Evolutionary conservation across 2,113 vertebrate species (phyloP).

Genomic region (Entelurus aequoreus): DNA sequence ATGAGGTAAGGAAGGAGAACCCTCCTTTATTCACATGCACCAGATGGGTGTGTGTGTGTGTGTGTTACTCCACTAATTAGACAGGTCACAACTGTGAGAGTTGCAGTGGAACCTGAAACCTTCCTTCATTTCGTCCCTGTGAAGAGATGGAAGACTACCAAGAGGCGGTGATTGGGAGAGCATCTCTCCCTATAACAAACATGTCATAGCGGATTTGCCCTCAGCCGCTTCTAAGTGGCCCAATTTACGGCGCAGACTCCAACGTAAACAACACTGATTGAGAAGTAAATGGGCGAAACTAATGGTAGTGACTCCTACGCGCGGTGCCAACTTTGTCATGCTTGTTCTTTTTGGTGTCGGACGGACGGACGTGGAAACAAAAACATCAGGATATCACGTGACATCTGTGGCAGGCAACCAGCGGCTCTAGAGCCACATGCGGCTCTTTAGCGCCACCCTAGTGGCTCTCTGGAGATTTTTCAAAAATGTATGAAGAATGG

Average conservation of each 20-base stretch:
- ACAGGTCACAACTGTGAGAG: slow-evolving; percentile 57
- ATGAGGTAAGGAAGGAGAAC: slow-evolving; percentile 59
- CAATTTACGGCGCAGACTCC: slow-evolving; percentile 44
- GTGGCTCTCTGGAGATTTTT: no score
- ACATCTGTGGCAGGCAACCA: no score
- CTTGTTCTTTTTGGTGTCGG: not conserved
- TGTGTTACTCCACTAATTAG: slow-evolving; percentile 56
- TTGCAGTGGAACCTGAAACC: slow-evolving; percentile 59
- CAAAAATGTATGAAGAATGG: no score
- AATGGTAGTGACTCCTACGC: slow-evolving; percentile 21
- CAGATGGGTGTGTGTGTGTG: slow-evolving; percentile 21
- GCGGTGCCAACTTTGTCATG: not conserved
- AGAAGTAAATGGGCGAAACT: slow-evolving; percentile 21
- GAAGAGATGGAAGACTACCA: slow-evolving; percentile 45
- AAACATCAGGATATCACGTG: no score
- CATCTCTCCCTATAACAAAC: slow-evolving; percentile 54
- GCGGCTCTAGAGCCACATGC: no score
- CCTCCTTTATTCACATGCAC: slow-evolving; percentile 46
- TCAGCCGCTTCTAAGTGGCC: slow-evolving; percentile 22
- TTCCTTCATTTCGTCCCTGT: slow-evolving; percentile 33
- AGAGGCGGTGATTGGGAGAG: slow-evolving; percentile 46
- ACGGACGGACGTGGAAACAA: no score
- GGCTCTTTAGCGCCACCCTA: no score
- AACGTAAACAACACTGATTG: slow-evolving; percentile 51
- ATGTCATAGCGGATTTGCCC: slow-evolving; percentile 52